phyloP scores from a whole-genome alignment of 2,797 vertebrate species.

The Muscicapa comitata region DNA sequence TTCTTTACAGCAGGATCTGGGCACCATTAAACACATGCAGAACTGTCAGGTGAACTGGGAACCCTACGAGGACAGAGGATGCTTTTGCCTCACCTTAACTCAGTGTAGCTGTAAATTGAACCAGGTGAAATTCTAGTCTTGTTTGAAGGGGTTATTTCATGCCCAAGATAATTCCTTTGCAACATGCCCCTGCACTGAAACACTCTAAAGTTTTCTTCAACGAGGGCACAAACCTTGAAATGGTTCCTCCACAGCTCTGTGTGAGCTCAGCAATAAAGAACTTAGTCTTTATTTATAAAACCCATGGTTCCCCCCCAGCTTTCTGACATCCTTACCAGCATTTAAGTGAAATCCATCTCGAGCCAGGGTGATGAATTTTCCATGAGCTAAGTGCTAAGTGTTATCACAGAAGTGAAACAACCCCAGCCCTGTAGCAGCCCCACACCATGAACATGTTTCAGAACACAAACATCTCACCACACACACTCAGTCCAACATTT shows the following conservation, averaged over 20 bases:
- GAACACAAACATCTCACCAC: background rate
- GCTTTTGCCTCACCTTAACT: background rate
- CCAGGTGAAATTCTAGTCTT: background rate
- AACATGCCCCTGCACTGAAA: background rate
- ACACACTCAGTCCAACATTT: background rate
- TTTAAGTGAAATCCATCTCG: background rate
- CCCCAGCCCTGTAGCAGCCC: background rate
- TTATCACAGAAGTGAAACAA: background rate
- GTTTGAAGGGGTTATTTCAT: background rate
- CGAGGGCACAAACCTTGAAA: background rate
- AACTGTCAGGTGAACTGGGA: background rate
- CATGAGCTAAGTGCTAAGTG: background rate
- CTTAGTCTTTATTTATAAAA: background rate
- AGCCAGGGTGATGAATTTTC: background rate
- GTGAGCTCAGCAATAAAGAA: background rate
- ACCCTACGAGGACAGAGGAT: background rate
- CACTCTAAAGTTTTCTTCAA: background rate
- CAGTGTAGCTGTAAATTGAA: background rate
- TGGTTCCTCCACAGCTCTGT: rapidly evolving
- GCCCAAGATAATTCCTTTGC: background rate
- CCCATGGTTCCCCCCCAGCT: background rate
- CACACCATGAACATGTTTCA: background rate
- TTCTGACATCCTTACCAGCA: background rate
- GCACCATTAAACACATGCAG: background rate
- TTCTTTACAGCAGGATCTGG: background rate